A percentile compares a stretch with the other conserved stretches of the same genome.
Evolutionary conservation across 2,888 invertebrate genomes (phyloP).

Genomic region (Drosophila antonietae): DNA sequence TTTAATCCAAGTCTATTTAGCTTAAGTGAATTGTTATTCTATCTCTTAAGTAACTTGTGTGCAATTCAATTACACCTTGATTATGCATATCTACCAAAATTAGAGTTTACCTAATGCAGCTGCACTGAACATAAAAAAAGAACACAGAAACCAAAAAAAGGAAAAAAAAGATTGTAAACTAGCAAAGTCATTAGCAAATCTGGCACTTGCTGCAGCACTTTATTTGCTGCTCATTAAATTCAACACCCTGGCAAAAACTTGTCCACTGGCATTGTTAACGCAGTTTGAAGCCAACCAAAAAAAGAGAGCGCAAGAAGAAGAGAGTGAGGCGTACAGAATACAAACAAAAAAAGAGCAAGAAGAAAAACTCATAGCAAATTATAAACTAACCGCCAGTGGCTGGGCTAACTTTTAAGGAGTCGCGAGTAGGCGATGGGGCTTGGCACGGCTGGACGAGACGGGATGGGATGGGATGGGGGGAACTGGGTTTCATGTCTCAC

Average conservation of each 20-base stretch:
- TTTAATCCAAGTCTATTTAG: background rate
- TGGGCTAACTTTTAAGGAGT: conserved; percentile 43
- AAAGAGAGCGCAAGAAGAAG: background rate
- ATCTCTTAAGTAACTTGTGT: background rate
- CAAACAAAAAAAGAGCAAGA: conserved; percentile 9
- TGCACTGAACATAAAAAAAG: conserved; percentile 13
- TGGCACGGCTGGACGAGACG: too few relatives aligned
- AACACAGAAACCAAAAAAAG: background rate
- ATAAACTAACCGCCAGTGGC: conserved; percentile 55
- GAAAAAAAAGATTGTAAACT: background rate
- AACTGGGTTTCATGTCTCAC: conserved; percentile 34
- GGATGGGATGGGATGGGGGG: background rate
- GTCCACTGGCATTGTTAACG: conserved; percentile 58
- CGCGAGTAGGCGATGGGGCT: background rate
- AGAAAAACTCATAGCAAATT: conserved; percentile 51
- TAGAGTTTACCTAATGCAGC: conserved; percentile 9
- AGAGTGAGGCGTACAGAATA: conserved; percentile 1
- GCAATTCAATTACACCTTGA: conserved; percentile 5
- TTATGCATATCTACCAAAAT: background rate
- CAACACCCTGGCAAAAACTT: conserved; percentile 58
- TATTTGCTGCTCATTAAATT: conserved; percentile 63
- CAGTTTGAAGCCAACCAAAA: conserved; percentile 45
- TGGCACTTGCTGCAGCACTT: conserved; percentile 46
- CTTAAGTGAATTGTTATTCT: background rate
- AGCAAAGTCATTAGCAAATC: conserved; percentile 55